Percentiles rank a stretch among this genome's conserved stretches.
phyloP scores from a whole-genome alignment of 2,888 invertebrate genomes.

The Crioceris asparagi region DNA sequence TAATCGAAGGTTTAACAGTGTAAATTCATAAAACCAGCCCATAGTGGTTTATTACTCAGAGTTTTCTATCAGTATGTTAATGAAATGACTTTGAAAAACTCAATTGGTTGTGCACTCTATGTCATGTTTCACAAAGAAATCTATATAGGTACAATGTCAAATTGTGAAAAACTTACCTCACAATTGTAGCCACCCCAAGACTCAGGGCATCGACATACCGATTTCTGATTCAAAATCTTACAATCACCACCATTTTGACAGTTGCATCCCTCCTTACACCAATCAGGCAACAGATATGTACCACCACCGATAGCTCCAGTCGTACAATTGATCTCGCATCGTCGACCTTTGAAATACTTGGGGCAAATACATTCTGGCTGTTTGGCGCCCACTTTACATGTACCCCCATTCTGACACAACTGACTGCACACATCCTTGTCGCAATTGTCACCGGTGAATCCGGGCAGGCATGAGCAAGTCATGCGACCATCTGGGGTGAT shows the following conservation, averaged over 20 bases:
- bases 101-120: no score
- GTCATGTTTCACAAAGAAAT: no score
- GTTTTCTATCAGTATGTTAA: no score
- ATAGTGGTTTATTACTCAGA: no score
- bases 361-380: slow-evolving; percentile 40
- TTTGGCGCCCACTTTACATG: slow-evolving; percentile 30
- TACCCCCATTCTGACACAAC: slow-evolving; percentile 45
- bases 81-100: no score
- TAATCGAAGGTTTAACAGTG: no score
- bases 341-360: slow-evolving; percentile 37
- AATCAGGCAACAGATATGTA: slow-evolving; percentile 28
- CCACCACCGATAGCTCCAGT: no score
- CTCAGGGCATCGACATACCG: slow-evolving; percentile 45
- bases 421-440: slow-evolving; percentile 47
- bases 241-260: slow-evolving; percentile 28
- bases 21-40: no score
- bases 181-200: slow-evolving; percentile 48
- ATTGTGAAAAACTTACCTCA: slow-evolving; percentile 36
- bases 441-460: slow-evolving; percentile 48
- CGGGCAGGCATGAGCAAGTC: slow-evolving; percentile 40
- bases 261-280: slow-evolving; percentile 17
- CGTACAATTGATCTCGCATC: slow-evolving; percentile 43
- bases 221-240: slow-evolving; percentile 42
- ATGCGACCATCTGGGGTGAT: slow-evolving; percentile 20
- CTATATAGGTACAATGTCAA: no score